These are phyloP conservation scores for Notodonta ziczac DNA, from an alignment of 2,888 invertebrate genomes.

Conservation along the genomic window DNA sequence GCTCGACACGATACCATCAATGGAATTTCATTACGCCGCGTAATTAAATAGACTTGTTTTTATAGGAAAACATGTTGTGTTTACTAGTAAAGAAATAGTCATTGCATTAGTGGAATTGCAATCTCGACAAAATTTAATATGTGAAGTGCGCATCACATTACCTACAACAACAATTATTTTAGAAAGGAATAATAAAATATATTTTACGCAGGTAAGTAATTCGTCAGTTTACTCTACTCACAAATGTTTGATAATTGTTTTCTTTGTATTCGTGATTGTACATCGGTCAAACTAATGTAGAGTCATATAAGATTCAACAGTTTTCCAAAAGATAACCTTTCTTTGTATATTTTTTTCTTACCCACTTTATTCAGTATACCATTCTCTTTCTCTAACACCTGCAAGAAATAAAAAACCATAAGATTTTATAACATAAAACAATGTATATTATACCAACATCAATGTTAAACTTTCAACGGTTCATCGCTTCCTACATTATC, in stretches of 20 bases:
- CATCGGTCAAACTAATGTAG: too few relatives aligned
- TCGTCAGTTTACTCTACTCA: too few relatives aligned
- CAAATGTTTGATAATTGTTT: too few relatives aligned
- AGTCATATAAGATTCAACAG: too few relatives aligned
- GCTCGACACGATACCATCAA: slow-evolving; percentile 49
- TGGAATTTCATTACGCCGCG: slow-evolving; percentile 66
- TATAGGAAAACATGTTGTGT: slow-evolving; percentile 59
- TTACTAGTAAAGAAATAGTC: slow-evolving; percentile 35
- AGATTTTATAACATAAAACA: neutral
- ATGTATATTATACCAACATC: slow-evolving; percentile 15
- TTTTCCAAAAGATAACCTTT: too few relatives aligned
- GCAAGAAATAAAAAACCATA: slow-evolving; percentile 1
- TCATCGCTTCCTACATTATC: slow-evolving; percentile 49
- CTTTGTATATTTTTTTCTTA: too few relatives aligned
- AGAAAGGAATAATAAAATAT: too few relatives aligned
- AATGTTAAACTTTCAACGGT: slow-evolving; percentile 24
- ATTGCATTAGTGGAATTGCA: slow-evolving; percentile 5
- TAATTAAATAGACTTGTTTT: slow-evolving; percentile 73
- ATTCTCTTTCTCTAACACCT: neutral
- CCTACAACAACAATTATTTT: too few relatives aligned
- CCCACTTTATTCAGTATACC: neutral
- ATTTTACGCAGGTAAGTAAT: too few relatives aligned
- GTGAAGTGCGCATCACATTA: too few relatives aligned
- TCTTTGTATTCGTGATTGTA: too few relatives aligned
- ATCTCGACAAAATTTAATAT: neutral